These are phyloP conservation scores for Brachionus calyciflorus DNA, from an alignment of 1,140 invertebrate genomes.

Conservation along the genomic window DNA sequence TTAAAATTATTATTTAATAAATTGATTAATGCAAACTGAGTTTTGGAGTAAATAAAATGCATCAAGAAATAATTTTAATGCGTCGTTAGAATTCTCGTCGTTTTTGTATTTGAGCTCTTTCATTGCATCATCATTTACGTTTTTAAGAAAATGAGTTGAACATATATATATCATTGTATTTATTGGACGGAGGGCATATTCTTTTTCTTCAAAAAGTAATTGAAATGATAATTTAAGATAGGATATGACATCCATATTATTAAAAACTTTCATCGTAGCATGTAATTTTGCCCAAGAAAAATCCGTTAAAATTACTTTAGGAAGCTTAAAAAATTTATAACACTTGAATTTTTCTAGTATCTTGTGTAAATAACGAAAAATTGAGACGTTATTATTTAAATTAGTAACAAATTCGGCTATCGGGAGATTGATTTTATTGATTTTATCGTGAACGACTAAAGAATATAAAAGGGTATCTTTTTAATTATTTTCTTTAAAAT, in stretches of 20 bases:
- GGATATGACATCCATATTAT: not conserved
- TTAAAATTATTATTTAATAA: not conserved
- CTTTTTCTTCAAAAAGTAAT: not conserved
- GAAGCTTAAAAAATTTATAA: not conserved
- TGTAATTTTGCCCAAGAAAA: not conserved
- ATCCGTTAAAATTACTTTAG: not conserved
- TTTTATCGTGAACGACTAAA: not conserved
- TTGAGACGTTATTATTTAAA: not conserved
- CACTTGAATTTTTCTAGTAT: not conserved
- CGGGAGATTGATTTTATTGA: not conserved
- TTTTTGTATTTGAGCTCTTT: not conserved
- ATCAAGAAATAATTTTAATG: not conserved
- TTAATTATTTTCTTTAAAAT: not conserved
- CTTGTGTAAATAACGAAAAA: not conserved
- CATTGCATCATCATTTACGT: not conserved
- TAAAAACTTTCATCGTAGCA: not conserved
- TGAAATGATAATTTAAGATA: constrained; percentile 17
- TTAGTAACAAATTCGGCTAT: not conserved
- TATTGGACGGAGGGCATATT: not conserved
- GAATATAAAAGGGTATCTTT: not conserved
- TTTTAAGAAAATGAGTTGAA: not conserved
- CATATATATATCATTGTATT: not conserved
- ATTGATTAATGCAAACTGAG: not conserved
- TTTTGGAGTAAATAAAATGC: not conserved
- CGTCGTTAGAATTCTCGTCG: not conserved